Percentiles rank a stretch among this genome's conserved stretches.
These are phyloP conservation scores for Xanthostigma xanthostigma DNA, from an alignment of 2,888 invertebrate genomes.

Conservation along the genomic window DNA sequence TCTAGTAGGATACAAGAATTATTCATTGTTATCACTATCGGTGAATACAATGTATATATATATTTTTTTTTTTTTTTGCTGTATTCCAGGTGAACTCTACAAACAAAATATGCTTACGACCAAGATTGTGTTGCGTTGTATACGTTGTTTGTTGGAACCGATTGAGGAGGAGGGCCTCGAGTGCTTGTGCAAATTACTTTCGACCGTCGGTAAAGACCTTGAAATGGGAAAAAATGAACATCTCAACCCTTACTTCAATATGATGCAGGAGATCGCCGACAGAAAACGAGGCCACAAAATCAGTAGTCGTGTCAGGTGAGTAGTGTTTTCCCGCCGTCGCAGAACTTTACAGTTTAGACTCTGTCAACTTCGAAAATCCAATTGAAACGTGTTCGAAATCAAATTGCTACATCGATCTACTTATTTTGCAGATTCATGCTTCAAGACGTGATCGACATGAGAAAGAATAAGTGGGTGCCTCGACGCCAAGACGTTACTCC, in stretches of 20 bases:
- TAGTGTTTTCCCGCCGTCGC: neutral
- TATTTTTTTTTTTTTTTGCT: no score
- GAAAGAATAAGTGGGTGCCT: constrained; percentile 70
- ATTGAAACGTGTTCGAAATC: no score
- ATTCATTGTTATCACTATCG: no score
- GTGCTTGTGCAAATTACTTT: constrained; percentile 80
- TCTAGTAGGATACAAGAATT: no score
- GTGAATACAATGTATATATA: no score
- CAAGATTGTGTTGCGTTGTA: constrained; percentile 77
- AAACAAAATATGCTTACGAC: constrained; percentile 79
- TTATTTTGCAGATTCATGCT: constrained; percentile 49
- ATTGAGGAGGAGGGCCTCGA: constrained; percentile 83
- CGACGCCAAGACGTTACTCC: constrained; percentile 77
- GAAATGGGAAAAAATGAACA: constrained; percentile 38
- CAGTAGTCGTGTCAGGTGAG: constrained; percentile 39
- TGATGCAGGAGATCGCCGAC: constrained; percentile 56
- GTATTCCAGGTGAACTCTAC: constrained; percentile 72
- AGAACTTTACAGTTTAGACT: no score
- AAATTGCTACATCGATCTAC: neutral
- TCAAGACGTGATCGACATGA: constrained; percentile 82
- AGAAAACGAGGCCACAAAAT: constrained; percentile 41
- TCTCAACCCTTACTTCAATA: constrained; percentile 43
- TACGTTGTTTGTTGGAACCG: constrained; percentile 57
- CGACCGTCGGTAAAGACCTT: constrained; percentile 79
- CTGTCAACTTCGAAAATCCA: no score